Base-by-base conservation (phyloP, 2,888 invertebrate species). In the Vanessa cardui region DNA sequence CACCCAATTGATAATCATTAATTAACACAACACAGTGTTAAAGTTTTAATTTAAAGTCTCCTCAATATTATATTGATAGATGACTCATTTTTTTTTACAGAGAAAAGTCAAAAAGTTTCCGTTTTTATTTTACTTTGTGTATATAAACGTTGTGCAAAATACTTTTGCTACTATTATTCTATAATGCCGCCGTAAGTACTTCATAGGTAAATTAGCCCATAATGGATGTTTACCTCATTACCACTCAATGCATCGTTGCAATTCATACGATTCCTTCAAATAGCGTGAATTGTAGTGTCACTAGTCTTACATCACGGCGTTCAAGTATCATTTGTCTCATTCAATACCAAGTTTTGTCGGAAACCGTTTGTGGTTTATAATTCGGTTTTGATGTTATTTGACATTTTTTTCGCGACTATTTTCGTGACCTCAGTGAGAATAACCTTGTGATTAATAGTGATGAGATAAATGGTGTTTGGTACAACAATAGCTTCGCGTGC, bases 381-480 rank as follows among this genome's bases (percentile, higher is more conserved):
- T 9, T 18, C 20, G 47, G 46, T 33, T 64, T 47, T 60, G 50
- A 47, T 52, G 15, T 31, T 26, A 16, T 46, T 44, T 46, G 21
- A 33, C 31, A 46, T 46, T 44, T 60, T 50, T 62, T 66, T 50
- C 3, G 18, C 21, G 2, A 21, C 20, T n/a, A 31, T 54, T 54
- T 26, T 52, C 44, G 62, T 54, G 66, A 45, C 15, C 39, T 9
- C 56, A 18, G 66, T 58, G 62, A 45, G n/a, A 45, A 44, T 39
- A 31, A 56, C 47, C 58, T 58, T 67, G 52, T 45, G 68, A 47
- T 18, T n/a, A 59, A 64, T 69, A 73, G 75, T 73, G 76, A 83
- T 73, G 72, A 80, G 78, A 76, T 84, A 89, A 87, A 90, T 90
- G 86, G 81, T 85, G 82, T 87, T 88, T 77, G 84, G 87, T 75